A percentile compares a stretch with the other conserved stretches of the same genome.
Conservation (phyloP, 2,113 vertebrate genomes). For the Corythornis madagascariensis region DNA sequence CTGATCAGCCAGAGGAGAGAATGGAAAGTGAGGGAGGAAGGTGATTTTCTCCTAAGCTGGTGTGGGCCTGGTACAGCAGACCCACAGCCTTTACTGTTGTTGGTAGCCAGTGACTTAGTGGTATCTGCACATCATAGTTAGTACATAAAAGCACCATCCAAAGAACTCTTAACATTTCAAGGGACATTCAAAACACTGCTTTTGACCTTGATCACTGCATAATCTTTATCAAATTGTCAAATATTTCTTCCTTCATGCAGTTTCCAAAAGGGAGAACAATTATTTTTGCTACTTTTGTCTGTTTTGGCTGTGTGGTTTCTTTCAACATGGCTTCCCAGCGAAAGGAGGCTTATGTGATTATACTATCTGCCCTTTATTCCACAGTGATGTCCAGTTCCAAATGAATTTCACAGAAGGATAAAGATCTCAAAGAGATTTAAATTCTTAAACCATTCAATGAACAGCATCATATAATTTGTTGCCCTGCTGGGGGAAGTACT, state of each 20-base stretch:
- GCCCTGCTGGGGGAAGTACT: neutral
- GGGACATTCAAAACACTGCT: neutral
- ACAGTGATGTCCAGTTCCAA: neutral
- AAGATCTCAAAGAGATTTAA: slow-evolving; percentile 23
- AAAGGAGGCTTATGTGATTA: slow-evolving; percentile 26
- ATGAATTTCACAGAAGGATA: neutral
- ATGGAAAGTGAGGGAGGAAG: neutral
- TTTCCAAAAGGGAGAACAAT: neutral
- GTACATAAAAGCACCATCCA: neutral
- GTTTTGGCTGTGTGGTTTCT: neutral
- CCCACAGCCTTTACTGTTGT: no score
- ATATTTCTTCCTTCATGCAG: neutral
- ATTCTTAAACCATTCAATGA: neutral
- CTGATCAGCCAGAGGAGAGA: neutral
- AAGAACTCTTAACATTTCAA: neutral
- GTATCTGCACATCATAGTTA: fast-evolving
- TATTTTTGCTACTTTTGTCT: neutral
- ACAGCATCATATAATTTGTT: neutral
- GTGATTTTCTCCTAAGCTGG: neutral
- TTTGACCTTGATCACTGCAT: neutral
- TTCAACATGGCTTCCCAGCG: neutral
- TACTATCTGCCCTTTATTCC: neutral
- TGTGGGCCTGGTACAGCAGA: neutral
- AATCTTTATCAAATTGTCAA: neutral
- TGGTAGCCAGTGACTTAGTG: neutral